These are phyloP conservation scores for Montipora capitata DNA, from an alignment of 92 coral and sea anemone species.

Conservation along the genomic window DNA sequence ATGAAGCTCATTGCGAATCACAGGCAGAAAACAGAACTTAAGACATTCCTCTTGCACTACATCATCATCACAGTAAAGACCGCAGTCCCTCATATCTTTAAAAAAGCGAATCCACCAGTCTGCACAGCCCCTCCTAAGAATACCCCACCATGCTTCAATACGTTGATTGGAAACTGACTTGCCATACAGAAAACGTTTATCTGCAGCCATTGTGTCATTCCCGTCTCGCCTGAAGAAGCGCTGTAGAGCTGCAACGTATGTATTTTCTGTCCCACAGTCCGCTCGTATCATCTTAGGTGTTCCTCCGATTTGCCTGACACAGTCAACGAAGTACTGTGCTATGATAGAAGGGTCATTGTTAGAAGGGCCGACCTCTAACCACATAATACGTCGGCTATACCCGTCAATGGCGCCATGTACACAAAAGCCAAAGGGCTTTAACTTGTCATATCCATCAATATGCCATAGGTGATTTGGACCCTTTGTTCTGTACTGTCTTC, in stretches of 20 bases:
- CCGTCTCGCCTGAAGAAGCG: constrained; percentile 32
- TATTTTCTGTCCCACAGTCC: constrained; percentile 66
- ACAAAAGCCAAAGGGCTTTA: constrained; percentile 45
- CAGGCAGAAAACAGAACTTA: constrained; percentile 17
- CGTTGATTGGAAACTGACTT: constrained; percentile 22
- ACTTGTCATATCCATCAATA: constrained; percentile 65
- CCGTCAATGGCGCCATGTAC: constrained; percentile 49
- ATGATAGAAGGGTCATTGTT: constrained; percentile 49
- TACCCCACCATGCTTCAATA: constrained; percentile 35
- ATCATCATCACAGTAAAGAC: neutral
- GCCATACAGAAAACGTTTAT: constrained; percentile 15
- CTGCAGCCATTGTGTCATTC: constrained; percentile 15
- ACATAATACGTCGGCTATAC: constrained; percentile 58
- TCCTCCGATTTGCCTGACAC: constrained; percentile 63
- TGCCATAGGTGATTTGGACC: constrained; percentile 75
- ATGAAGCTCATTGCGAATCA: constrained; percentile 22
- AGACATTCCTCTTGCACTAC: neutral
- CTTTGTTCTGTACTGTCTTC: constrained; percentile 72
- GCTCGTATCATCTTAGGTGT: constrained; percentile 45
- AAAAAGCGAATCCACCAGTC: constrained; percentile 41
- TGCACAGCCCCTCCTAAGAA: constrained; percentile 2
- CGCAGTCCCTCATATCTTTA: constrained; percentile 24
- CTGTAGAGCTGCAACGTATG: constrained; percentile 29
- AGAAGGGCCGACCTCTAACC: constrained; percentile 70
- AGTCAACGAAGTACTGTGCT: constrained; percentile 54